Base-by-base conservation (phyloP, 2,888 invertebrate genomes). In the Monochamus alternatus region DNA sequence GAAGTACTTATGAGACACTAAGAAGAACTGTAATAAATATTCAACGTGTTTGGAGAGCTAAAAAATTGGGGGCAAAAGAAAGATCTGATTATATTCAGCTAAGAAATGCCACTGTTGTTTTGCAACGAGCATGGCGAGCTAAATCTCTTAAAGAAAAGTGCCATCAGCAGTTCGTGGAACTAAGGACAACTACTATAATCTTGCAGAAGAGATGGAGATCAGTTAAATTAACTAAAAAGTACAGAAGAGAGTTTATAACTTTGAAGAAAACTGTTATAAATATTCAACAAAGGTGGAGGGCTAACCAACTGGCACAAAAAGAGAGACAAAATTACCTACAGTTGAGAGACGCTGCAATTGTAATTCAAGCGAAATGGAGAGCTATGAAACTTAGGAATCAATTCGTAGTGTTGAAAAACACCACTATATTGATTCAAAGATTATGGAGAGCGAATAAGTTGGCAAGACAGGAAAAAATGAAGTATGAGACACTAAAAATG, bases 271-370 rank as follows among this genome's bases (percentile, higher is more conserved):
- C 78, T 31, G 67, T 62, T 0, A 82, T 91, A 10, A 84, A 87
- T 32, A 75, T 92, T 3, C 93, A 93, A 81, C 87, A 90, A 60
- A 85, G 88, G 30, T 89, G 87, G 78, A 90, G 91, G 52, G 88
- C 90, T 7, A 89, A 88, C 77, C 84, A 83, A 79, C 1, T 87
- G 86, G 74, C 91, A 88, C 78, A 88, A 88, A 83, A 90, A 91
- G 4, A 84, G 87, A 67, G 77, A 85, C 8, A 14, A 38, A 64
- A 43, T 55, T 78, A 72, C 47, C 8, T 51, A 22, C 10, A 7
- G 22, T n/a, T 72, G 22, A 72, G 43, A 32, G 38, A 63, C 12
- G 38, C 72, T 30, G 51, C 12, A 7, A 5, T 58, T 68, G 55
- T 12, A 8, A 68, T 78, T 31, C 80, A 80, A 52, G n/a, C 59